These are phyloP conservation scores for Xestobium rufovillosum DNA, from an alignment of 2,888 invertebrate genomes.

Conservation along the genomic window DNA sequence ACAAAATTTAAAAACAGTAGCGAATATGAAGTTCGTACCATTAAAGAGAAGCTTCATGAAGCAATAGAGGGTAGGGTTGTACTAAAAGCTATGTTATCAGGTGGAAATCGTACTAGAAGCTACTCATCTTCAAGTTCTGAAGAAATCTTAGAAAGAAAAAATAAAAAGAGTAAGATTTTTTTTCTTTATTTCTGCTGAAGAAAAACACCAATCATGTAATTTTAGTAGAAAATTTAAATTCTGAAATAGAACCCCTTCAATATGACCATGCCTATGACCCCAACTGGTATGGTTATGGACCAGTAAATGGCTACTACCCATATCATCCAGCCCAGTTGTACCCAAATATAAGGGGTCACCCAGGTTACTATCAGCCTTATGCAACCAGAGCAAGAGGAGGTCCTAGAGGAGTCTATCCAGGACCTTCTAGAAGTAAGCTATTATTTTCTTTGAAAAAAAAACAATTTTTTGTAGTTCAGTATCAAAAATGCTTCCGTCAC, in stretches of 20 bases:
- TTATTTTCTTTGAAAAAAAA: conserved; percentile 1
- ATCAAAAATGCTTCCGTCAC: no score
- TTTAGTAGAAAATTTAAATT: no score
- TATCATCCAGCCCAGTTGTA: conserved; percentile 9
- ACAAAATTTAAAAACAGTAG: conserved; percentile 42
- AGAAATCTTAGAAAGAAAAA: conserved; percentile 17
- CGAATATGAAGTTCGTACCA: conserved; percentile 47
- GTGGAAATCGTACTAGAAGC: conserved; percentile 19
- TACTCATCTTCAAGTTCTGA: conserved; percentile 33
- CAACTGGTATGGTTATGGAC: conserved; percentile 18
- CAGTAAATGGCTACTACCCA: conserved; percentile 9
- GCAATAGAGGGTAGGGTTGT: conserved; percentile 48
- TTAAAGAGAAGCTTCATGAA: conserved; percentile 47
- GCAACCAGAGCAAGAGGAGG: conserved; percentile 30
- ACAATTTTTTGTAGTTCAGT: no score
- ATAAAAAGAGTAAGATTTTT: no score
- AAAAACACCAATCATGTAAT: no score
- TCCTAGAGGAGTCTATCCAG: conserved; percentile 30
- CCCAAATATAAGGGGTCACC: conserved; percentile 22
- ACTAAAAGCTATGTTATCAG: conserved; percentile 36
- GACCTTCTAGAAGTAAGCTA: conserved; percentile 31
- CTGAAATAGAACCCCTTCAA: conserved; percentile 4
- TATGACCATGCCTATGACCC: conserved; percentile 16
- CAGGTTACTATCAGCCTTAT: conserved; percentile 28
- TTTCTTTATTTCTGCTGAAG: no score